A percentile compares a stretch with the other conserved stretches of the same genome.
Conservation (phyloP, 2,888 invertebrate genomes). For the Agonopterix subpropinquella region DNA sequence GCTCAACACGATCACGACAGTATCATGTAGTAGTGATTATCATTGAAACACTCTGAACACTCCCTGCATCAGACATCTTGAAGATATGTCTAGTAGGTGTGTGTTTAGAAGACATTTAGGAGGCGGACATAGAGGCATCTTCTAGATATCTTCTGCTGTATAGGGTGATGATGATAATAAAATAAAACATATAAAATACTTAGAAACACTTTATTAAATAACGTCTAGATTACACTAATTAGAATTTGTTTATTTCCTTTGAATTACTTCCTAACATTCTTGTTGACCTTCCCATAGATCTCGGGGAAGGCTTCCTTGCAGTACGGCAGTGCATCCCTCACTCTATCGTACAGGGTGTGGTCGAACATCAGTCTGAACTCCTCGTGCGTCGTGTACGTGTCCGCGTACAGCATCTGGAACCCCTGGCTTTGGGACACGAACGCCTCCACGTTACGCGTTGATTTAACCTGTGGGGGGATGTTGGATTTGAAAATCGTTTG, state of each 20-base stretch:
- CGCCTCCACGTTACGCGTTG: slow-evolving; percentile 81
- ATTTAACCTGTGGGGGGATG: slow-evolving; percentile 45
- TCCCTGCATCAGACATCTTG: too few species aligned
- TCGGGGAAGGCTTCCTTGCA: slow-evolving; percentile 86
- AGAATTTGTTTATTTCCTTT: background rate
- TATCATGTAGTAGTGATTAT: too few species aligned
- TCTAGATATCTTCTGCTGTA: too few species aligned
- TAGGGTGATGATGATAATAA: too few species aligned
- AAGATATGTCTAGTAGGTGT: too few species aligned
- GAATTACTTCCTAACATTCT: slow-evolving; percentile 63
- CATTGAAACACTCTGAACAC: too few species aligned
- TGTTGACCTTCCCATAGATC: slow-evolving; percentile 85
- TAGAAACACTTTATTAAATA: too few species aligned
- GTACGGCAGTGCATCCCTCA: slow-evolving; percentile 71
- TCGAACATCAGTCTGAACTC: slow-evolving; percentile 90
- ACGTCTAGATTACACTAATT: background rate
- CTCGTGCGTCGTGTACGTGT: slow-evolving; percentile 82
- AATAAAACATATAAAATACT: too few species aligned
- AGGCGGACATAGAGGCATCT: too few species aligned
- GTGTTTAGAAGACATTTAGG: too few species aligned
- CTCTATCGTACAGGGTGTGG: slow-evolving; percentile 81
- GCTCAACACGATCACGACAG: too few species aligned
- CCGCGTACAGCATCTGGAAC: slow-evolving; percentile 91
- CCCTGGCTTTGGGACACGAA: slow-evolving; percentile 81
- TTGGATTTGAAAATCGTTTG: too few species aligned